phyloP scores from a whole-genome alignment of 2,888 invertebrate genomes.

The Liodrosophila aerea region DNA sequence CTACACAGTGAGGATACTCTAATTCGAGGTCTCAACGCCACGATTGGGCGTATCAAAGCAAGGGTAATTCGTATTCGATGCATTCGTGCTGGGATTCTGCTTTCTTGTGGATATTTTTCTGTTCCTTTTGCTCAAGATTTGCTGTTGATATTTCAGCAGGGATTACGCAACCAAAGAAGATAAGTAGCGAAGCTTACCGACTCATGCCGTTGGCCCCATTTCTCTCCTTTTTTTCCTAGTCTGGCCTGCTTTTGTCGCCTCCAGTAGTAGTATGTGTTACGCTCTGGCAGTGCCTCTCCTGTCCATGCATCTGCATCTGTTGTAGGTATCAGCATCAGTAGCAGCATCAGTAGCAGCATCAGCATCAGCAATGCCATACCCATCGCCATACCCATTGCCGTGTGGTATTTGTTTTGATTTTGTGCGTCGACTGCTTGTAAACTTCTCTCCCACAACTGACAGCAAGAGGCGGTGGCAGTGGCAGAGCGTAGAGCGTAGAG shows the following conservation, averaged over 20 bases:
- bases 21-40: no score
- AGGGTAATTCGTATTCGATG: neutral
- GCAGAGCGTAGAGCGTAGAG: slow-evolving; percentile 5
- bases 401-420: slow-evolving; percentile 66
- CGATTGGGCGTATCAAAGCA: no score
- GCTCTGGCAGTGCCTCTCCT: neutral
- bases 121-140: slow-evolving; percentile 20
- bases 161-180: slow-evolving; percentile 41
- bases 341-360: slow-evolving; percentile 7
- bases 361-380: slow-evolving; percentile 1
- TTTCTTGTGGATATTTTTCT: neutral
- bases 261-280: neutral
- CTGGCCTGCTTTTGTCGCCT: neutral
- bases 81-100: neutral
- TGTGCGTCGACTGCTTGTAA: slow-evolving; percentile 39
- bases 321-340: neutral
- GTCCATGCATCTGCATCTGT: slow-evolving; percentile 21
- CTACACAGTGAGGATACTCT: no score
- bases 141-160: slow-evolving; percentile 34
- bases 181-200: slow-evolving; percentile 45
- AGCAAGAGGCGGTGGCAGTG: neutral
- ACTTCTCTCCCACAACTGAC: slow-evolving; percentile 31
- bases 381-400: slow-evolving; percentile 18
- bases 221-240: neutral
- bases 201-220: slow-evolving; percentile 7